These are phyloP conservation scores for Picus viridis DNA, from an alignment of 2,797 vertebrate genomes.

Conservation along the genomic window DNA sequence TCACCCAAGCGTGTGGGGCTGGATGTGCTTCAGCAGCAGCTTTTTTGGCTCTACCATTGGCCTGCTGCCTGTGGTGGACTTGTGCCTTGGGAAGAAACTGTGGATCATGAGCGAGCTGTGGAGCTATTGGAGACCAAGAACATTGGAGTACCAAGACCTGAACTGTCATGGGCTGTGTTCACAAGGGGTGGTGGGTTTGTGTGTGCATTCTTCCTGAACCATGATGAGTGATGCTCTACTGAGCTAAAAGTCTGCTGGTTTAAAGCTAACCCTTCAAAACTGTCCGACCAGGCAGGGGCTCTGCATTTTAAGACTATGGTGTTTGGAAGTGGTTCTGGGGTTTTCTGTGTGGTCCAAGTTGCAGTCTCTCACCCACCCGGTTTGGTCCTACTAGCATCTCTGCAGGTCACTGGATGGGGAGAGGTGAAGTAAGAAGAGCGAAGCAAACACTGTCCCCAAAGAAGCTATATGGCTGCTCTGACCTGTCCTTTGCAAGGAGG, in stretches of 20 bases:
- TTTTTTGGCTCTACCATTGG: background rate
- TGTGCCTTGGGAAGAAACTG: background rate
- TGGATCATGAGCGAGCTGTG: background rate
- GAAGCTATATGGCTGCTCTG: background rate
- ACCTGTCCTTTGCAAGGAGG: background rate
- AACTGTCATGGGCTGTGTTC: background rate
- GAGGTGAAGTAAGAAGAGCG: background rate
- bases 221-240: accelerated
- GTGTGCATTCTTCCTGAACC: background rate
- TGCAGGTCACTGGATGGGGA: background rate
- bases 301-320: accelerated
- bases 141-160: background rate
- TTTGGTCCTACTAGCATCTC: background rate
- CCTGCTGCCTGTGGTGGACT: background rate
- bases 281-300: background rate
- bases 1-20: accelerated
- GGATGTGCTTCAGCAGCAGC: accelerated
- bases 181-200: background rate
- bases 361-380: background rate
- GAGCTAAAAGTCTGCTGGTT: background rate
- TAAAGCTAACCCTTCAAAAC: background rate
- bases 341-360: background rate
- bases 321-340: background rate
- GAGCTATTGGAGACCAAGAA: background rate
- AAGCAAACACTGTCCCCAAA: background rate